These are phyloP conservation scores for Phlogophora meticulosa DNA, from an alignment of 2,888 invertebrate species.

Conservation along the genomic window DNA sequence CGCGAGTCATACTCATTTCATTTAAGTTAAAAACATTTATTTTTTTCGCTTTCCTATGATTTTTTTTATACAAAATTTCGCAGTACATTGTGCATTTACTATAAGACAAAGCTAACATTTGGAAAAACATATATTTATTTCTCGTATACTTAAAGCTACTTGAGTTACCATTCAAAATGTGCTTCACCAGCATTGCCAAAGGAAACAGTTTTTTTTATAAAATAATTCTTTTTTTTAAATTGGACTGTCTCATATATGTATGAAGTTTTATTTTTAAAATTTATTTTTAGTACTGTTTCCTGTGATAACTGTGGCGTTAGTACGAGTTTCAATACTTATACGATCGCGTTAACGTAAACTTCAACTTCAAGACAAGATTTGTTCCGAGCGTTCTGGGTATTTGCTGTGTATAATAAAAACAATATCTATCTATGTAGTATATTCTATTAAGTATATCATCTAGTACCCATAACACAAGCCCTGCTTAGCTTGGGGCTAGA, in stretches of 20 bases:
- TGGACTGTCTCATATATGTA: slow-evolving; percentile 53
- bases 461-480: too few species aligned
- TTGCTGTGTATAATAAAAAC: too few species aligned
- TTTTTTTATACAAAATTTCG: slow-evolving; percentile 49
- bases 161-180: slow-evolving; percentile 62
- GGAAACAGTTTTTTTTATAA: slow-evolving; percentile 39
- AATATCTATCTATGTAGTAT: too few species aligned
- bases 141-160: slow-evolving; percentile 64
- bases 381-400: too few species aligned
- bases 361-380: too few species aligned
- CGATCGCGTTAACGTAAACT: too few species aligned
- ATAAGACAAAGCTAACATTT: slow-evolving; percentile 61
- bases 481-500: too few species aligned
- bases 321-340: too few species aligned
- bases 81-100: slow-evolving; percentile 58
- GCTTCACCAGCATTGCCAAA: slow-evolving; percentile 48
- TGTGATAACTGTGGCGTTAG: slow-evolving; percentile 36
- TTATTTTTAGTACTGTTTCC: slow-evolving; percentile 30
- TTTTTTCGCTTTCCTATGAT: slow-evolving; percentile 43
- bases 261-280: slow-evolving; percentile 20
- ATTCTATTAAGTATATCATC: too few species aligned
- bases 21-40: slow-evolving; percentile 29
- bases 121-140: slow-evolving; percentile 57
- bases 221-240: slow-evolving; percentile 53
- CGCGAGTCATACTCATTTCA: slow-evolving; percentile 42